phyloP scores from a whole-genome alignment of 2,113 vertebrate species.

The Pelvicachromis taeniatus region DNA sequence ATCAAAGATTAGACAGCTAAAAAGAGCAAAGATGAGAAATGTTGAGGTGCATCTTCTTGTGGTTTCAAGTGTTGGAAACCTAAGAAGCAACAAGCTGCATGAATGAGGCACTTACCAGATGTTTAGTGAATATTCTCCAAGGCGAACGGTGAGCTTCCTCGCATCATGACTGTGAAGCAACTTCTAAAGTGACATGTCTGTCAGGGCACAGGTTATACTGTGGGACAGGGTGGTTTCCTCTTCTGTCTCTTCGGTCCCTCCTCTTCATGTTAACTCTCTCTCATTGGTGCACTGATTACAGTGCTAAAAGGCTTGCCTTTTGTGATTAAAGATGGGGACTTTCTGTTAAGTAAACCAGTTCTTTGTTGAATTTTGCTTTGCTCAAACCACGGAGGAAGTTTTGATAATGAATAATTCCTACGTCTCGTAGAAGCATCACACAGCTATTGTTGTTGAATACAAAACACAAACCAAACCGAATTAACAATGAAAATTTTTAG shows the following conservation, averaged over 20 bases:
- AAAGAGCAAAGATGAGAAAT: not conserved
- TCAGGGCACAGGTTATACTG: conserved; percentile 49
- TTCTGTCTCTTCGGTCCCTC: conserved; percentile 58
- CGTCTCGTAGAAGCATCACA: not conserved
- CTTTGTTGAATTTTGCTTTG: not conserved
- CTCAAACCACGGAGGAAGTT: not conserved
- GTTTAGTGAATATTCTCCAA: conserved; percentile 28
- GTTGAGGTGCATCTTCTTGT: conserved; percentile 9
- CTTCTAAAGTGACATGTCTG: conserved; percentile 53
- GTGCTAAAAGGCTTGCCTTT: not conserved
- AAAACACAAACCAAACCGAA: not conserved
- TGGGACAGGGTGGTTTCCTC: conserved; percentile 61
- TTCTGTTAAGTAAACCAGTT: not conserved
- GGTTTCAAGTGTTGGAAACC: conserved; percentile 23
- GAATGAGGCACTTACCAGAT: conserved; percentile 50
- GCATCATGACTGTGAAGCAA: conserved; percentile 48
- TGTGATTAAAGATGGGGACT: not conserved
- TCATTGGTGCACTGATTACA: conserved; percentile 60
- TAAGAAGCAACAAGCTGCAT: conserved; percentile 16
- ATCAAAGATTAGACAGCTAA: conserved; percentile 4
- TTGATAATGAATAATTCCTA: not conserved
- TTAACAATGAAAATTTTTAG: not conserved
- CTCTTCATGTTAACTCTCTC: conserved; percentile 40
- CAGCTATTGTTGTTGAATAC: not conserved
- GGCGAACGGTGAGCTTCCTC: conserved; percentile 15